Evolutionary conservation across 1,140 invertebrate species (phyloP), one percentile per base, ranked within the genome.

Genomic region (Scaptomyza hsui): DNA sequence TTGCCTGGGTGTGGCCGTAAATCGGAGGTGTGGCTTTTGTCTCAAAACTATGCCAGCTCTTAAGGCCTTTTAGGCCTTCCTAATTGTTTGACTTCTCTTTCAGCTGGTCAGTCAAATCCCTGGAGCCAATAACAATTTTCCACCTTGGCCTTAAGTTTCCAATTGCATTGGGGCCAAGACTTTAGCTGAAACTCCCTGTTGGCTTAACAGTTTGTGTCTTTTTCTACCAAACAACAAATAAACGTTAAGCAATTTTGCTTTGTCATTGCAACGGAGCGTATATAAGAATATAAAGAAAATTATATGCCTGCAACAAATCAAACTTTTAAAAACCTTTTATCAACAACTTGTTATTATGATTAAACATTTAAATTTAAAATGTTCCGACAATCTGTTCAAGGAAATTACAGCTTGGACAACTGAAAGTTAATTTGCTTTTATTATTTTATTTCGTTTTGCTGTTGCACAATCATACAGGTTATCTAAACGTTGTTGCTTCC

Each of bases 51-150:
- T 12, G 51, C 29, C 48, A 41, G 41, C 79, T 83, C 65, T 69
- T 59, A 72, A 57, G 75, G 80, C 80, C 80, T 86, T 80, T 86
- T 83, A 86, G 72, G 51, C 63, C 21, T 29, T 67, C 71, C 80
- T 83, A 83, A 83, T 83, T 83, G 80, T 80, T 83, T 86, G 76
- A 63, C 60, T 70, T 70, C 42, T 24, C 59, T 63, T 69, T 21
- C 29, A 47, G 26, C 13, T 51, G 47, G 53, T 60, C 45, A 67
- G 12, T 42, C 55, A 55, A 57, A 41, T 55, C 41, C 37, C 52
- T 18, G 16, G 37, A 26, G 13, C 9, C 21, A n/a, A 24, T 42
- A 24, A 9, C 37, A 19, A 53, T 53, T 53, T 18, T 19, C 19
- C 32, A 3, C 13, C 32, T 39, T 16, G 16, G 26, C 16, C 18